Evolutionary conservation across 2,888 invertebrate genomes (phyloP), one percentile per base, ranked within the genome.

Genomic region (Notodonta dromedarius): DNA sequence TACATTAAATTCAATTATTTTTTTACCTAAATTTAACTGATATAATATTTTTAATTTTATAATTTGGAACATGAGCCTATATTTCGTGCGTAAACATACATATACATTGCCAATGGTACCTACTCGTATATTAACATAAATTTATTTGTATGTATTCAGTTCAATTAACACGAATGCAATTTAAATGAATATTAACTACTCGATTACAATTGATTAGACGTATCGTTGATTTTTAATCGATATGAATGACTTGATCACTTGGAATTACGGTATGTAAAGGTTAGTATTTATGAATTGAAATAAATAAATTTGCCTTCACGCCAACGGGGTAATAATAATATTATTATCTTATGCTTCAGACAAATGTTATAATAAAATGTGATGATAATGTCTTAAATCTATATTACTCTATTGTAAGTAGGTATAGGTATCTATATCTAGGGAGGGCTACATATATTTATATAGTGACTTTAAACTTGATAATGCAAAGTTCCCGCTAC

Each of bases 131-230:
- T 74, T 69, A 67, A 63, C 67, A 73, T 67, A 53, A 57, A 66
- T 69, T 69, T 62, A 72, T 74, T 71, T 62, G 63, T 70, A 74
- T 71, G 66, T 61, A 79, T 67, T 67, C 61, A 69, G 73, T 65
- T 35, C 69, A 66, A 65, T 65, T 71, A 71, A 67, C 67, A 57
- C 62, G 58, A 62, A 65, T 66, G 64, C 67, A 65, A 70, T 73
- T 66, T 65, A 58, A 59, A 62, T 56, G 46, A 51, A 54, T 56
- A 50, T 57, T 65, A 69, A 73, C 57, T 55, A 57, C 56, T 66
- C 61, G 57, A 53, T 62, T 69, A 67, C 61, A 63, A 66, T 74
- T 69, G 71, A 74, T 68, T 62, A 64, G 56, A 55, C 58, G 66
- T 64, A 69, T 71, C 63, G 61, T 59, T 35, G 56, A 58, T 54